Percentiles rank a stretch among this genome's conserved stretches.
These are phyloP conservation scores for Drosophila trapezifrons DNA, from an alignment of 1,140 invertebrate genomes.

Conservation along the genomic window DNA sequence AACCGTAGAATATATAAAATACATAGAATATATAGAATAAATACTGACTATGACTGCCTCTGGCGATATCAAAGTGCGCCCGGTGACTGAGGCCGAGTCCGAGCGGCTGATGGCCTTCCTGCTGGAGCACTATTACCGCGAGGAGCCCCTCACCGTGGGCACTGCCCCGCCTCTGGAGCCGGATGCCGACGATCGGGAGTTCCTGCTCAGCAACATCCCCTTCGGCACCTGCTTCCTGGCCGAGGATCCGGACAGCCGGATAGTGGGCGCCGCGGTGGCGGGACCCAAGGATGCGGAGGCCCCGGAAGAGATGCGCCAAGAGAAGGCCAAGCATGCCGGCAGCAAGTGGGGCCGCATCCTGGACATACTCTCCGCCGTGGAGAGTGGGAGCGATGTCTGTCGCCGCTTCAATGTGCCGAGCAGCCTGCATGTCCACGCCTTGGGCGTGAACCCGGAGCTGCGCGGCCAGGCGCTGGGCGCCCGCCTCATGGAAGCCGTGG, in stretches of 20 bases:
- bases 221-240: constrained; percentile 55
- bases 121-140: constrained; percentile 57
- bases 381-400: constrained; percentile 50
- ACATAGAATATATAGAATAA: not conserved
- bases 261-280: constrained; percentile 57
- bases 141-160: constrained; percentile 63
- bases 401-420: constrained; percentile 30
- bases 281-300: constrained; percentile 48
- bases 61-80: constrained; percentile 31
- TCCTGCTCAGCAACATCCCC: constrained; percentile 56
- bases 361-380: constrained; percentile 36
- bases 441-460: constrained; percentile 48
- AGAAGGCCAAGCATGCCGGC: constrained; percentile 19
- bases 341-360: constrained; percentile 69
- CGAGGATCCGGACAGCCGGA: constrained; percentile 14
- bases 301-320: constrained; percentile 14
- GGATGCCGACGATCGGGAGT: constrained; percentile 40
- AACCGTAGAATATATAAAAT: not conserved
- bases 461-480: constrained; percentile 53
- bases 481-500: constrained; percentile 40
- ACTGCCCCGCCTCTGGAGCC: constrained; percentile 44
- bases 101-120: constrained; percentile 51
- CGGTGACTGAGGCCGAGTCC: constrained; percentile 18
- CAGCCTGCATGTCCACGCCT: constrained; percentile 55
- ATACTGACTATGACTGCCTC: not conserved